Base-by-base conservation (phyloP, 2,888 invertebrate species). In the Argyra leucocephala region DNA sequence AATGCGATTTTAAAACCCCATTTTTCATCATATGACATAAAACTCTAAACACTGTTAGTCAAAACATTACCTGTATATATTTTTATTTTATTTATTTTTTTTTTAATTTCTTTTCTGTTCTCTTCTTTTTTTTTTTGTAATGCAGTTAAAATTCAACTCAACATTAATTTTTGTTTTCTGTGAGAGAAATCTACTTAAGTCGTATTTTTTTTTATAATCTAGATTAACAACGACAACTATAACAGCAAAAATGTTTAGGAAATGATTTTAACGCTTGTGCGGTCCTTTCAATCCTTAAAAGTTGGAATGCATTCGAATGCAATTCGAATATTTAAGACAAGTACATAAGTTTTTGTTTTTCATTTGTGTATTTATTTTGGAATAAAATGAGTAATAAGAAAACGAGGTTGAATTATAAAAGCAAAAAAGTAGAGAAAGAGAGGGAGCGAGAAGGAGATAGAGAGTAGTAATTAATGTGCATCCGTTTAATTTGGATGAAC, bases 201-300 rank as follows among this genome's bases (percentile, higher is more conserved):
- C n/a, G n/a, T n/a, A n/a, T 31, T 31, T 7, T 31, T 31, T 31
- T 31, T 31, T 31, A 31, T 6, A 31, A 26, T 26, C 26, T 7
- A 26, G 5, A 26, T 26, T 26, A 6, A 26, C 26, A 48, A n/a
- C 48, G 18, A 48, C 12, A 48, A 15, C 1, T 3, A 48, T 18
- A 48, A 48, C 4, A 48, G 4, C 12, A 48, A 48, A 48, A 48
- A 9, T 15, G 10, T 15, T 15, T 15, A 5, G 7, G 4, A 48
- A 48, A 48, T 48, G 18, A 48, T 48, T 48, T 15, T 48, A 48
- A 48, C 48, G 48, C 48, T 48, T 48, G 48, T 48, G 48, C 48
- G 48, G 48, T 48, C 48, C 48, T 48, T 48, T 48, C 48, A 48
- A 48, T 48, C 48, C 18, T 48, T 18, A 18, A 12, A 48, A 18